Evolutionary conservation across 2,888 invertebrate genomes (phyloP).

Genomic region (Physocephala rufipes): DNA sequence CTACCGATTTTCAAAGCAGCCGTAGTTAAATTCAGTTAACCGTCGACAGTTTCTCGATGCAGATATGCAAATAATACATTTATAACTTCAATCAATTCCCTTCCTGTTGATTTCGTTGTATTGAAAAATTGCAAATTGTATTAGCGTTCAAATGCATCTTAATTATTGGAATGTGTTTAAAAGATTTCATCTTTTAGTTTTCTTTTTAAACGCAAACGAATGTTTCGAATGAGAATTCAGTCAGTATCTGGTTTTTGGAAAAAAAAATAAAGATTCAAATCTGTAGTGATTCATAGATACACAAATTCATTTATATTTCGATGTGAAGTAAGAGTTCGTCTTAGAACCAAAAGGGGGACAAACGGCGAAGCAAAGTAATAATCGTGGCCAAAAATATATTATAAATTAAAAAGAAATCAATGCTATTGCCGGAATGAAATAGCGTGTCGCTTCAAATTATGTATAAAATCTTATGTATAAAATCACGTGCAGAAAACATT

Average conservation of each 20-base stretch:
- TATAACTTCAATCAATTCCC: background rate
- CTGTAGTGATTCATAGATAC: conserved; percentile 9
- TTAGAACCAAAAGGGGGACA: too few species aligned
- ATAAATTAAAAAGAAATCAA: conserved; percentile 6
- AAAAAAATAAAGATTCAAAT: background rate
- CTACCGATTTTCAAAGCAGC: conserved; percentile 38
- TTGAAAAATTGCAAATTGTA: background rate
- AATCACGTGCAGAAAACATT: background rate
- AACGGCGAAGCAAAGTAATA: too few species aligned
- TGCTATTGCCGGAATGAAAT: background rate
- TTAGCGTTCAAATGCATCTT: background rate
- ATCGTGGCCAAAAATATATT: background rate
- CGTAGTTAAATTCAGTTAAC: conserved; percentile 29
- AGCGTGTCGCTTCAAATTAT: background rate
- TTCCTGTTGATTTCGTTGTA: conserved; percentile 8
- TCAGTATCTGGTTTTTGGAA: background rate
- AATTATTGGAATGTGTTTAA: background rate
- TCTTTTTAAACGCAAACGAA: background rate
- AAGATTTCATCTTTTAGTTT: background rate
- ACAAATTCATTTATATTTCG: conserved; percentile 26
- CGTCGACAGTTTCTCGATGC: conserved; percentile 21
- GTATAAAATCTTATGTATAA: conserved; percentile 14
- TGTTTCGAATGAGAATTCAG: too few species aligned
- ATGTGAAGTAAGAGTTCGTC: too few species aligned
- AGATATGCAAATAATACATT: conserved; percentile 16